These are phyloP conservation scores for Agrypnus murinus DNA, from an alignment of 2,888 invertebrate genomes.

Conservation along the genomic window DNA sequence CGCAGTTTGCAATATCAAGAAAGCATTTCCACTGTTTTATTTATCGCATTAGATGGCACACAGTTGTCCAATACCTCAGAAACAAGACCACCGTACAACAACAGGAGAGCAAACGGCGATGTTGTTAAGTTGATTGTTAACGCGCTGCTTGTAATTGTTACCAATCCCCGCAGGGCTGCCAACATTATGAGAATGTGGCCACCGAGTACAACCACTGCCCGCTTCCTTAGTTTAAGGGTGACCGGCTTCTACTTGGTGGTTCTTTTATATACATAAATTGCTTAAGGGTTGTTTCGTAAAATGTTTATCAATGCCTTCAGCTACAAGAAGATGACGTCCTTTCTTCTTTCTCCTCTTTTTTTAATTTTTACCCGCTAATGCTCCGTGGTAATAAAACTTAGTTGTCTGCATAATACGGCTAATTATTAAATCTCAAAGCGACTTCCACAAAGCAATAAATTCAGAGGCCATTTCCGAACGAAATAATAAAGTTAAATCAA, in stretches of 20 bases:
- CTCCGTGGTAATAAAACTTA: conserved; percentile 30
- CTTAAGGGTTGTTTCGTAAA: conserved; percentile 9
- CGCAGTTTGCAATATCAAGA: no score
- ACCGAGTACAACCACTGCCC: conserved; percentile 50
- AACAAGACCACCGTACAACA: conserved; percentile 45
- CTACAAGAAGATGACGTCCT: not conserved
- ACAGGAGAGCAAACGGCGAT: conserved; percentile 46
- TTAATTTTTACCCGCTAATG: not conserved
- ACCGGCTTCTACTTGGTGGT: conserved; percentile 38
- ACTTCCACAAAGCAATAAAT: conserved; percentile 64
- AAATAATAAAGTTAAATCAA: conserved; percentile 64
- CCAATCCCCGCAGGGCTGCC: conserved; percentile 51
- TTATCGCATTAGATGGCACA: conserved; percentile 45
- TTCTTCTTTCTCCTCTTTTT: not conserved
- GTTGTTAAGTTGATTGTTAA: conserved; percentile 53
- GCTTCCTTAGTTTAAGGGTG: conserved; percentile 51
- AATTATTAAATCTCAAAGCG: conserved; percentile 57
- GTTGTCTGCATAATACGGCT: conserved; percentile 45
- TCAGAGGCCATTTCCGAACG: conserved; percentile 66
- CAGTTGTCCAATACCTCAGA: conserved; percentile 51
- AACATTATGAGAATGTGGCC: conserved; percentile 54
- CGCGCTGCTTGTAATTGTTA: conserved; percentile 52
- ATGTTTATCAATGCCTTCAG: conserved; percentile 19
- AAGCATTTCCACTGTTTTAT: no score
- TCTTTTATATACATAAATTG: conserved; percentile 26